phyloP scores from a whole-genome alignment of 1,140 invertebrate species.

The Linepithema humile region DNA sequence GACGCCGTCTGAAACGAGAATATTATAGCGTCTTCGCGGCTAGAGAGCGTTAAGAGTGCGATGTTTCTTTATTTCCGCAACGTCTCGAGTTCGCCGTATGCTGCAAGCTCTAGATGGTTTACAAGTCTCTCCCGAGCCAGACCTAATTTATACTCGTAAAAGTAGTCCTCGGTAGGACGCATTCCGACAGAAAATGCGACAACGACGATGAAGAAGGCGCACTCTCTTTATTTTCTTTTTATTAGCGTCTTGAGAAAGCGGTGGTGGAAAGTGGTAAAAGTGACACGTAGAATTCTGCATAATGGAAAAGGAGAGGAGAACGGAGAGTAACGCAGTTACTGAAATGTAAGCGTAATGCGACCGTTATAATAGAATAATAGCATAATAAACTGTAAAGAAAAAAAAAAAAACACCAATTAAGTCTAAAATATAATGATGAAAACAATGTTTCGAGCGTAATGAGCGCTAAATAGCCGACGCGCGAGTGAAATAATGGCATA shows the following conservation, averaged over 20 bases:
- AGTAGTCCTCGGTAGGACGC: slow-evolving; percentile 6
- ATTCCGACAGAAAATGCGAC: background rate
- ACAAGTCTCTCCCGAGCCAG: slow-evolving; percentile 31
- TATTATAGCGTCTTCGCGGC: background rate
- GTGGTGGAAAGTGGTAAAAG: background rate
- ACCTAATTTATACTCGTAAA: slow-evolving; percentile 36
- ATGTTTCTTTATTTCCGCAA: slow-evolving; percentile 47
- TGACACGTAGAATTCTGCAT: slow-evolving; percentile 19
- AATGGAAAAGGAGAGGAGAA: slow-evolving; percentile 19
- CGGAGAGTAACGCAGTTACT: slow-evolving; percentile 2
- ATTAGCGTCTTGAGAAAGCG: slow-evolving; percentile 2
- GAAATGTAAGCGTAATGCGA: background rate
- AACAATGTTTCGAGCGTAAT: background rate
- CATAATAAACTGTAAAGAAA: background rate
- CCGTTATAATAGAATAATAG: slow-evolving; percentile 8
- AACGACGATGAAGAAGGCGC: background rate
- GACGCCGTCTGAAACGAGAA: too few species aligned
- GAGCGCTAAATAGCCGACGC: background rate
- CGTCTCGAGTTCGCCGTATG: slow-evolving; percentile 13
- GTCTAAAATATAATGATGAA: too few species aligned
- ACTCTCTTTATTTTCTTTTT: slow-evolving; percentile 5
- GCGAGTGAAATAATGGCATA: background rate
- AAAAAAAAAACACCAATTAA: background rate
- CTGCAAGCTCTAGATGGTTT: slow-evolving; percentile 15
- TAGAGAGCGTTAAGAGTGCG: background rate